These are phyloP conservation scores for Cydia fagiglandana DNA, from an alignment of 1,140 invertebrate species.

Conservation along the genomic window DNA sequence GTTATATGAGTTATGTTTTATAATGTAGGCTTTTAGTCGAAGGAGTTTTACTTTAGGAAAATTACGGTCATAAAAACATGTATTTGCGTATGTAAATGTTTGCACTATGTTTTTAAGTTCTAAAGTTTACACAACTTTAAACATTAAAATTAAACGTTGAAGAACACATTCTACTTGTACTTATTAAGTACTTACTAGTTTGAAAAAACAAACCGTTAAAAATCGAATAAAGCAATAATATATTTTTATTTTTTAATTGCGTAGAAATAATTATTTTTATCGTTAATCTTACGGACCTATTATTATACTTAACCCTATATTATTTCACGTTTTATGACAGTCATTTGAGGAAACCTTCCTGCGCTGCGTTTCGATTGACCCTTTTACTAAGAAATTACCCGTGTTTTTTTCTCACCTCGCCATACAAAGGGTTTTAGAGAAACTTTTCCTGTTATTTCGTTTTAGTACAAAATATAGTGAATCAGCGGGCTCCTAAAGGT, in stretches of 20 bases:
- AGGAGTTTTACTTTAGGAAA: conserved; percentile 15
- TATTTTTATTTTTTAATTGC: too few relatives aligned
- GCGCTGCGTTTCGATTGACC: background rate
- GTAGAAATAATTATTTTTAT: too few relatives aligned
- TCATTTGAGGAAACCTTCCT: background rate
- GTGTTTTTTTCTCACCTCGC: background rate
- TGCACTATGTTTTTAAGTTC: too few relatives aligned
- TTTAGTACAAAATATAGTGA: background rate
- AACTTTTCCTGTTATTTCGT: background rate
- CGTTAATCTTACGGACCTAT: too few relatives aligned
- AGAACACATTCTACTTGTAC: too few relatives aligned
- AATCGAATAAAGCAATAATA: too few relatives aligned
- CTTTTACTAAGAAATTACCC: background rate
- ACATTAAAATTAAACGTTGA: too few relatives aligned
- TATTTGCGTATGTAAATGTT: background rate
- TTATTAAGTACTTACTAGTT: too few relatives aligned
- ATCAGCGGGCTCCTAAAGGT: background rate
- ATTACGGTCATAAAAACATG: background rate
- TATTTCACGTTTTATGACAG: too few relatives aligned
- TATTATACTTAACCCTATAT: too few relatives aligned
- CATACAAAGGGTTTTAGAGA: background rate
- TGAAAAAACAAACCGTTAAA: too few relatives aligned
- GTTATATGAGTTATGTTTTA: conserved; percentile 15
- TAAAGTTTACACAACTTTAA: too few relatives aligned
- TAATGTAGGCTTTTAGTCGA: conserved; percentile 16